These are phyloP conservation scores for Drosophila mettleri DNA, from an alignment of 2,888 invertebrate genomes.

Conservation along the genomic window DNA sequence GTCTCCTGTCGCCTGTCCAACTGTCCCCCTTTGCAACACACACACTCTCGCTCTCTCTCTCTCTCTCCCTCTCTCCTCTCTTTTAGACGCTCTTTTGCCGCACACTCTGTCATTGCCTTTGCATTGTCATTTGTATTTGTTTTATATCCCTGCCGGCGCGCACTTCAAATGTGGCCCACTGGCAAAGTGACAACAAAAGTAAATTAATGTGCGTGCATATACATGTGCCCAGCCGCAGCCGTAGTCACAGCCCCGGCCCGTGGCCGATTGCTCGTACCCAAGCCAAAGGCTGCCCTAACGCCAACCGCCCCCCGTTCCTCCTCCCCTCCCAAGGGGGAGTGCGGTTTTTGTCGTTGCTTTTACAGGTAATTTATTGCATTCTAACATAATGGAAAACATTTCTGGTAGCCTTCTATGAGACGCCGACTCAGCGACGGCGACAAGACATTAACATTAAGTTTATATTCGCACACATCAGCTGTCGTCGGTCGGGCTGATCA, in stretches of 20 bases:
- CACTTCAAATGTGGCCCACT: slow-evolving; percentile 81
- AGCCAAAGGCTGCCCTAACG: slow-evolving; percentile 2
- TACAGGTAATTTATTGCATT: slow-evolving; percentile 83
- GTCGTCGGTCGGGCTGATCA: slow-evolving; percentile 71
- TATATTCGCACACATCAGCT: slow-evolving; percentile 77
- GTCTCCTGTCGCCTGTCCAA: slow-evolving; percentile 40
- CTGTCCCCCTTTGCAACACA: not conserved
- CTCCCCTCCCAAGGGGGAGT: slow-evolving; percentile 18
- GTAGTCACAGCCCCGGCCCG: slow-evolving; percentile 6
- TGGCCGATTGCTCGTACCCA: slow-evolving; percentile 19
- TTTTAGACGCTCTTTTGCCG: slow-evolving; percentile 1
- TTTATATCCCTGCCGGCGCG: slow-evolving; percentile 75
- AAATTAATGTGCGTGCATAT: slow-evolving; percentile 80
- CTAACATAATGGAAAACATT: slow-evolving; percentile 82
- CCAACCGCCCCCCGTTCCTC: slow-evolving; percentile 11
- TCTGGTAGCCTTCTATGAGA: slow-evolving; percentile 71
- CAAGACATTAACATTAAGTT: slow-evolving; percentile 79
- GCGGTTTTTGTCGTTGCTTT: slow-evolving; percentile 77
- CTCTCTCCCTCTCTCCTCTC: too few relatives aligned
- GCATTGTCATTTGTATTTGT: slow-evolving; percentile 80
- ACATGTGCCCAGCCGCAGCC: slow-evolving; percentile 45
- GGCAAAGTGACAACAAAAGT: slow-evolving; percentile 81
- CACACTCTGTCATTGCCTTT: slow-evolving; percentile 40
- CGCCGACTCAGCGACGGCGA: slow-evolving; percentile 32
- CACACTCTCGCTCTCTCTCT: not conserved